These are phyloP conservation scores for Mesorhabditis spiculigera DNA, from an alignment of 2,888 invertebrate species.

Conservation along the genomic window DNA sequence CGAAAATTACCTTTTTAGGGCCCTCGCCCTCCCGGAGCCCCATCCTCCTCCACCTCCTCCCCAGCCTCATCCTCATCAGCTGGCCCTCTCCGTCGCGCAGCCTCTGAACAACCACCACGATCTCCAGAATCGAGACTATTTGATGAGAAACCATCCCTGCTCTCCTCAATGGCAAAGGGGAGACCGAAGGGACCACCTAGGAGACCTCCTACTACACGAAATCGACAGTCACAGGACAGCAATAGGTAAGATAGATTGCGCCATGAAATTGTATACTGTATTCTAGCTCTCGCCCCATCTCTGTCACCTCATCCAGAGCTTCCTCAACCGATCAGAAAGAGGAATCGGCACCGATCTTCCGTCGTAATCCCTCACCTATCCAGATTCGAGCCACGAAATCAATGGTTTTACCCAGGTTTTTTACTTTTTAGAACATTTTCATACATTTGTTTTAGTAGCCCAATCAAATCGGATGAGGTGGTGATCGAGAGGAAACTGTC, in stretches of 20 bases:
- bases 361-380: not conserved
- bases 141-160: not conserved
- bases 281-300: no score
- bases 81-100: not conserved
- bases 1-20: not conserved
- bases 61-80: not conserved
- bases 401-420: constrained; percentile 4
- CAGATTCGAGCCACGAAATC: not conserved
- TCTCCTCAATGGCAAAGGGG: not conserved
- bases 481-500: constrained; percentile 4
- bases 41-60: not conserved
- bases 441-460: not conserved
- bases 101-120: not conserved
- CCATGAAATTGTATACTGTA: no score
- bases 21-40: not conserved
- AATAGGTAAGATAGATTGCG: no score
- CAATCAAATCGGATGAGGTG: not conserved
- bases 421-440: not conserved
- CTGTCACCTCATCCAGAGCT: no score
- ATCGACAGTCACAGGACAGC: no score
- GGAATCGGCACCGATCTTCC: no score
- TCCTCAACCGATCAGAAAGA: no score
- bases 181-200: no score
- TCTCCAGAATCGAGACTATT: constrained; percentile 1
- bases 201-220: no score